phyloP scores from a whole-genome alignment of 1,140 invertebrate species.

The Temnothorax longispinosus region DNA sequence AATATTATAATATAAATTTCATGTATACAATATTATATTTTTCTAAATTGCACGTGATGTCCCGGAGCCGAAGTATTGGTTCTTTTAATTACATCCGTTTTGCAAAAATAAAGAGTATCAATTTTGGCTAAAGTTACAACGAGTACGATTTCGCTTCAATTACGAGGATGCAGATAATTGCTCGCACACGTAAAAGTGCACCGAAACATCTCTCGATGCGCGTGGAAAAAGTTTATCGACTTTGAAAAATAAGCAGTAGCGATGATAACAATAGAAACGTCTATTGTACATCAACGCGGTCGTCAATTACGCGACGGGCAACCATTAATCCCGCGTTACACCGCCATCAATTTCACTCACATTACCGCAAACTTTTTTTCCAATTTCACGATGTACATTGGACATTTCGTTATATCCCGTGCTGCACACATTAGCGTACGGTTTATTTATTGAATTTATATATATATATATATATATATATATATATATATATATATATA shows the following conservation, averaged over 20 bases:
- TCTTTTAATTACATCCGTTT: neutral
- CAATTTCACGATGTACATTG: constrained; percentile 36
- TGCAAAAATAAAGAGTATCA: neutral
- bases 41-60: neutral
- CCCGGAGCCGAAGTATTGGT: neutral
- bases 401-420: constrained; percentile 34
- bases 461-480: too few relatives aligned
- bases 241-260: constrained; percentile 34
- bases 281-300: constrained; percentile 1
- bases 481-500: neutral
- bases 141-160: neutral
- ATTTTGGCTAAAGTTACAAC: neutral
- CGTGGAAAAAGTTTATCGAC: neutral
- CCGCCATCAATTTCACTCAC: constrained; percentile 37
- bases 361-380: constrained; percentile 40
- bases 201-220: neutral
- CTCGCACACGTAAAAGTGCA: neutral
- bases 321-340: constrained; percentile 46
- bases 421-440: neutral
- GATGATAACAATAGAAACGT: constrained; percentile 44
- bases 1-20: too few relatives aligned
- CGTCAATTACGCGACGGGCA: constrained; percentile 19
- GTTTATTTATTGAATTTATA: constrained; percentile 48
- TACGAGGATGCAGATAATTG: neutral
- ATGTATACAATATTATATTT: neutral